Evolutionary conservation across 2,888 invertebrate genomes (phyloP), one percentile per base, ranked within the genome.

Genomic region (Thyatira batis): DNA sequence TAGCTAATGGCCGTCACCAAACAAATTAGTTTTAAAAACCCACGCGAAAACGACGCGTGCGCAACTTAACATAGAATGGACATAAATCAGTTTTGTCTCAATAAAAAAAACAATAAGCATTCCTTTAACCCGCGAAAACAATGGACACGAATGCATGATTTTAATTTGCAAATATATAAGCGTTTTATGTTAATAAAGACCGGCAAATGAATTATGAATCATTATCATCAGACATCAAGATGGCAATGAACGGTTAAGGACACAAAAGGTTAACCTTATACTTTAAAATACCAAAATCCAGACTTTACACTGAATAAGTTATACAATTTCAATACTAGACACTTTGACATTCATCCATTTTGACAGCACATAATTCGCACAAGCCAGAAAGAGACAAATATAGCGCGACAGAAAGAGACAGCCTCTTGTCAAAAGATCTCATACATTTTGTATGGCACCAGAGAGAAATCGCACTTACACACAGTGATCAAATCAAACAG

Each of bases 51-150:
- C 17, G 39, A 39, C 39, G 39, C 39, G 39, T 39, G 39, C 17
- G 39, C 39, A 39, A 57, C 33, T 66, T 64, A 56, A 48, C 57
- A 68, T 63, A 61, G 60, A 57, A 59, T 21, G 48, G 43, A 58
- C 53, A 65, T 63, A 59, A 60, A 65, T 61, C 62, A 58, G 50
- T 49, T 57, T 61, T 55, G 56, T 63, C 64, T 66, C 57, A 55
- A 66, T 60, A 64, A 60, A 65, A 58, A 63, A 48, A 56, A 50
- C 20, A 54, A 51, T 58, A 64, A 57, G 56, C 43, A 65, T 66
- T 63, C 60, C 57, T 55, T 60, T 50, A 45, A 39, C 39, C 39
- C 13, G 13, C 23, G 51, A 51, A 67, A 61, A 70, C 70, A 73
- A 73, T 69, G 64, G 66, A 17, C n/a, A 2, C 13, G 39, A 17